These are phyloP conservation scores for Gorsachius goisagi DNA, from an alignment of 2,113 vertebrate genomes.

Conservation along the genomic window DNA sequence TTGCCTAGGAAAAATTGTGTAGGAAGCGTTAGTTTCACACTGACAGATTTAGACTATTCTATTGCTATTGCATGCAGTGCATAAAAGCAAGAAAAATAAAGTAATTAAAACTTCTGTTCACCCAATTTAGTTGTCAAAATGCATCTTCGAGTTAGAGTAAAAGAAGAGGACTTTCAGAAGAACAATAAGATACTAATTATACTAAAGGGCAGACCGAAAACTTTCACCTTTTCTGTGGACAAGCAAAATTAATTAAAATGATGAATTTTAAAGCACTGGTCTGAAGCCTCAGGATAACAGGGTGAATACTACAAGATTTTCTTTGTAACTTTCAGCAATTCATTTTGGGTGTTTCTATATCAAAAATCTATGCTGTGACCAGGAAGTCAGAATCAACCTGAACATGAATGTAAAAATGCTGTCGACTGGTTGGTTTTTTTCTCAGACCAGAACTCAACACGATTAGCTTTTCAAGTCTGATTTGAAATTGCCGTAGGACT, in stretches of 20 bases:
- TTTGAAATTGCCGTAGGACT: not conserved
- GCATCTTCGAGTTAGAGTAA: not conserved
- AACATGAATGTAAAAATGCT: not conserved
- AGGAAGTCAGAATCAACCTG: not conserved
- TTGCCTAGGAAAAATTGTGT: not conserved
- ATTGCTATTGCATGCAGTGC: not conserved
- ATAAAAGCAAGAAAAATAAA: conserved; percentile 31
- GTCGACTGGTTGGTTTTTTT: not conserved
- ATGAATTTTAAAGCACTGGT: not conserved
- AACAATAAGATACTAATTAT: not conserved
- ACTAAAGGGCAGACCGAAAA: not conserved
- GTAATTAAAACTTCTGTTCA: conserved; percentile 30
- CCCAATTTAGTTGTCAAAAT: conserved; percentile 9
- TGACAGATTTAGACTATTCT: not conserved
- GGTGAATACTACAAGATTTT: not conserved
- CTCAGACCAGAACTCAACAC: not conserved
- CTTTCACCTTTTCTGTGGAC: not conserved
- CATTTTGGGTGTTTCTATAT: not conserved
- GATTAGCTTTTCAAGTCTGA: not conserved
- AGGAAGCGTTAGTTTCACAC: not conserved
- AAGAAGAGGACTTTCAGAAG: not conserved
- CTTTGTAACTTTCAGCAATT: not conserved
- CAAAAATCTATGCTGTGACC: not conserved
- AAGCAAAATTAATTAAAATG: not conserved
- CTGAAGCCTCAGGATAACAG: not conserved